phyloP scores from a whole-genome alignment of 64 coral and sea anemone species.

The Dendronephthya gigantea region DNA sequence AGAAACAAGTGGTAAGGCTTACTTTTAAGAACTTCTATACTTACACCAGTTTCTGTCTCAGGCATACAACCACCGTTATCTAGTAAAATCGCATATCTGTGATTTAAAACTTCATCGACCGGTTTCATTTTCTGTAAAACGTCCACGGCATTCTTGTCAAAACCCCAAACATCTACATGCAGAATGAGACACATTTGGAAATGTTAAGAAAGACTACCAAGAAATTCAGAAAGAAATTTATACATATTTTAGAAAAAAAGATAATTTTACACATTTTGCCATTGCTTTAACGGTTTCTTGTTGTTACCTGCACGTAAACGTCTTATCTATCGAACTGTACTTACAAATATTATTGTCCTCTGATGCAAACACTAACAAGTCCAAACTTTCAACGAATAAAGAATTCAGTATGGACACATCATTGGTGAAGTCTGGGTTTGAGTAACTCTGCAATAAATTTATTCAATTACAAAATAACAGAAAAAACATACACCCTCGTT shows the following conservation, averaged over 20 bases:
- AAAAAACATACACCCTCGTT: too few species aligned
- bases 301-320: too few species aligned
- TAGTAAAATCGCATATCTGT: slow-evolving; percentile 75
- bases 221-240: too few species aligned
- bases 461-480: too few species aligned
- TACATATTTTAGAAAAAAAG: too few species aligned
- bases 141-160: slow-evolving; percentile 82
- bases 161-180: slow-evolving; percentile 83
- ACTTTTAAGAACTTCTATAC: background rate
- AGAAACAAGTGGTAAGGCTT: too few species aligned
- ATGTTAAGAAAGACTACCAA: background rate
- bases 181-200: background rate
- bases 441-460: slow-evolving; percentile 25
- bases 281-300: too few species aligned
- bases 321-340: background rate
- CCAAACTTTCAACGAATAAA: slow-evolving; percentile 78
- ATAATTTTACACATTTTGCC: too few species aligned
- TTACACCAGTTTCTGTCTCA: background rate
- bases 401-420: slow-evolving; percentile 67
- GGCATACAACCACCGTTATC: background rate
- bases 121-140: slow-evolving; percentile 88
- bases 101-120: slow-evolving; percentile 66
- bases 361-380: slow-evolving; percentile 69
- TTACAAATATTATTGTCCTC: slow-evolving; percentile 99
- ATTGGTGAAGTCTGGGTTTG: slow-evolving; percentile 48